phyloP scores from a whole-genome alignment of 2,113 vertebrate genomes.

The Mirounga angustirostris region DNA sequence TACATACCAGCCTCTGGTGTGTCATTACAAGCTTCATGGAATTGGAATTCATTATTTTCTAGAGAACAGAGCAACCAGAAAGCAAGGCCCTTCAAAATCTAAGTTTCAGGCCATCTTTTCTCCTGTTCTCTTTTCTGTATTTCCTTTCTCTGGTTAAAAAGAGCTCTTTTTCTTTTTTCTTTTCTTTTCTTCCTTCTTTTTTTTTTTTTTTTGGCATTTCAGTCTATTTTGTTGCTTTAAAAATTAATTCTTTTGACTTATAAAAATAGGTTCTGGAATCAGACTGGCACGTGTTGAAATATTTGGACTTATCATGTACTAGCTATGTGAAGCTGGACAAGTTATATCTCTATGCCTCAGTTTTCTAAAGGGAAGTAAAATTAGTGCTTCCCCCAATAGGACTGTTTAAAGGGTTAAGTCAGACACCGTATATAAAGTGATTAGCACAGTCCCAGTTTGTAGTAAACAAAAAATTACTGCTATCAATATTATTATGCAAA shows the following conservation, averaged over 20 bases:
- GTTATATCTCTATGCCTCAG: not conserved
- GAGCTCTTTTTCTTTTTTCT: not conserved
- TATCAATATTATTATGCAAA: conserved; percentile 28
- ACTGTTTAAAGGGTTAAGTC: not conserved
- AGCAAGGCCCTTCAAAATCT: not conserved
- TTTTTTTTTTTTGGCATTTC: not conserved
- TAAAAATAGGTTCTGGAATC: not conserved
- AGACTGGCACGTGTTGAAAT: not conserved
- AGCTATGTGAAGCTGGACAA: not conserved
- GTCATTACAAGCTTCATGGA: not conserved
- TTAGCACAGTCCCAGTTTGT: not conserved
- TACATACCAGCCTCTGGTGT: not conserved
- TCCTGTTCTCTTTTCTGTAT: not conserved
- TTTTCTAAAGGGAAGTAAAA: not conserved
- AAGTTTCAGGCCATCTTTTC: not conserved
- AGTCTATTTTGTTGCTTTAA: conserved; percentile 10
- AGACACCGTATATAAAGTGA: not conserved
- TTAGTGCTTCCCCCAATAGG: too few relatives aligned
- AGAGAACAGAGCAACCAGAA: conserved; percentile 34
- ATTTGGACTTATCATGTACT: not conserved
- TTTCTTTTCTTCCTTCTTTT: too few relatives aligned
- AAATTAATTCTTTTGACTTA: conserved; percentile 41
- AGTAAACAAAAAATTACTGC: not conserved
- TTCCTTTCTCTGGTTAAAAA: not conserved
- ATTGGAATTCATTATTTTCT: conserved; percentile 10